Base-by-base conservation (phyloP, 2,888 invertebrate genomes). In the Macrosiphum euphorbiae region DNA sequence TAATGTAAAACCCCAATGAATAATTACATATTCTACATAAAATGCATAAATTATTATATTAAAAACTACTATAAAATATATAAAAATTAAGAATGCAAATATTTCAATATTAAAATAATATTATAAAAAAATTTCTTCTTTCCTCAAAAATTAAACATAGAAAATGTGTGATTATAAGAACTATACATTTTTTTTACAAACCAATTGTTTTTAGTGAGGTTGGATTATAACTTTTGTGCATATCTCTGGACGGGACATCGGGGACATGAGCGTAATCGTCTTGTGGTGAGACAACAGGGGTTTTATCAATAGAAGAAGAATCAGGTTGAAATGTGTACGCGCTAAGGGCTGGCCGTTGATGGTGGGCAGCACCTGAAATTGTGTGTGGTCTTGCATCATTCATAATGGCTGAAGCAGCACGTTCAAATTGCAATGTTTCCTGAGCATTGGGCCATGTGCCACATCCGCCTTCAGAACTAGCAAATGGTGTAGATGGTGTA, bases 301-400 rank as follows among this genome's bases (percentile, higher is more conserved):
- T 95, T 89, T 95, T 94, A 84, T 94, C 94, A 41, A 95, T 94
- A 89, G 94, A 92, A n/a, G 94, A 93, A n/a, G 94, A 93, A 94
- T 97, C 97, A 35, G 98, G 98, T 96, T 98, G 97, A 96, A 98
- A 98, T 95, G 99, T 98, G 96, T 98, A 98, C 61, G 98, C 98
- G 95, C 98, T 98, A 61, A 99, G 96, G 1, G 98, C 97, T 35
- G 99, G 97, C 94, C 99, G 97, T 93, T 94, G 95, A 92, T 94
- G 94, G 0, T 91, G 92, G 94, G 95, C 95, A 97, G 98, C 97
- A 95, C 98, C 97, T 11, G 99, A 99, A 95, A 99, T 99, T 88
- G 99, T 99, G 95, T 99, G 99, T 1, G 99, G 99, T 95, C 99
- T 96, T n/a, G 94, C 94, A 95, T 98, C 98, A 94, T 97, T 97